Base-by-base conservation (phyloP, 1,140 invertebrate genomes). In the Ceratosolen solmsi region DNA sequence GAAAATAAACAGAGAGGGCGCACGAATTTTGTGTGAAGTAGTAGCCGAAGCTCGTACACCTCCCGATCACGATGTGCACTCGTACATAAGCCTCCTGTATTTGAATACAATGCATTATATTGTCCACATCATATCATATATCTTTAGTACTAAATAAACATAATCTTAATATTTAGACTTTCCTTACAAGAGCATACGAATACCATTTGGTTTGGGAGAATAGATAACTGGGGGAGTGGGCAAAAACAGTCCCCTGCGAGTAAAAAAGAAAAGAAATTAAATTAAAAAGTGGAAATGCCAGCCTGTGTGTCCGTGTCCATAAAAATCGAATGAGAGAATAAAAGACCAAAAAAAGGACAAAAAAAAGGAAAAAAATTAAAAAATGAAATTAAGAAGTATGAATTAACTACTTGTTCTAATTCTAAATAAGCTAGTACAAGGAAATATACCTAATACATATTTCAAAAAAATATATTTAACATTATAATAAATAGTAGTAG, bases 31-130 rank as follows among this genome's bases (percentile, higher is more conserved):
- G 58, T 36, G n/a, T 5, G 15, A 30, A 58, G 58, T 30, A 27
- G 83, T 73, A 79, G 89, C 25, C 33, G 73, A 22, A 51, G 51
- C 46, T n/a, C 56, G 22, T 72, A 56, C 77, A 54, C 79, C 90
- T 91, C 86, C 88, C 86, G 90, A 90, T 92, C 90, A 91, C 90
- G 91, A 92, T 85, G 91, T 87, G 86, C 87, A 87, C 63, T 65
- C 46, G 63, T 30, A 49, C 60, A 36, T 33, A 54, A 1, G 83
- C 88, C 91, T 91, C 89, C 90, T 80, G 89, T 91, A 92, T 92
- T 91, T 92, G 91, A 92, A 92, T 92, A 92, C 91, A 92, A 91
- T 92, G 91, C 91, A 91, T 91, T 91, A 92, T 91, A 92, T 92
- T 91, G 91, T 92, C 90, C 88, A 87, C 89, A 88, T 91, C 88